Base-by-base conservation (phyloP, 2,888 invertebrate genomes). In the Salpingus planirostris region DNA sequence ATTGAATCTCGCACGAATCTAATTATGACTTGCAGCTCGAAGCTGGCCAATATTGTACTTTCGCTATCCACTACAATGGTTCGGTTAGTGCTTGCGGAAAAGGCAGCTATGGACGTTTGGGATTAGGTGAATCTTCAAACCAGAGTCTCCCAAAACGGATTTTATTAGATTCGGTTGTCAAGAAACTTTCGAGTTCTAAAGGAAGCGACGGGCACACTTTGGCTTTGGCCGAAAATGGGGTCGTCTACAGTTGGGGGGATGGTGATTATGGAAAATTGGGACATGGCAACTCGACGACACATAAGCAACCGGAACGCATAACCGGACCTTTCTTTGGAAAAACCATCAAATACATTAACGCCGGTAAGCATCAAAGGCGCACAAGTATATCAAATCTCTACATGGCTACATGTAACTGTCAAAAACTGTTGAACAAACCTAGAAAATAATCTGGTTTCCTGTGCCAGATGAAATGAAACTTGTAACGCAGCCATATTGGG, bases 31-130 rank as follows among this genome's bases (percentile, higher is more conserved):
- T 47, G 22, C 36, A 74, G 73, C 60, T 72, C 21, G 78, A 77
- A 57, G 75, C 76, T 12, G 77, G 77, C 1, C 76, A 76, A 50
- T 76, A 75, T 48, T 77, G 76, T 51, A 74, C 76, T 1, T 77
- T 77, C 57, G 62, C 73, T 2, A 68, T 76, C 7, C 70, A 74
- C 45, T 62, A 60, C 39, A 73, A 73, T 51, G 75, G 75, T 2
- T 64, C 66, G 29, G 68, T 76, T 11, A 70, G 68, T 47, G 76
- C 74, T 2, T 76, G 76, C 56, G 75, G 76, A 2, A 76, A 75
- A 57, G 75, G 75, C 1, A 75, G 73, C 47, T 76, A 76, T 53
- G 76, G 76, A 1, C 64, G 76, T 13, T 57, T 77, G n/a, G 76
- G 76, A 1, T 60, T 76, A 1, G 76, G 76, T 1, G 76, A 76